Conservation (phyloP, 2,888 invertebrate species). For the Caenorhabditis zanzibari region DNA sequence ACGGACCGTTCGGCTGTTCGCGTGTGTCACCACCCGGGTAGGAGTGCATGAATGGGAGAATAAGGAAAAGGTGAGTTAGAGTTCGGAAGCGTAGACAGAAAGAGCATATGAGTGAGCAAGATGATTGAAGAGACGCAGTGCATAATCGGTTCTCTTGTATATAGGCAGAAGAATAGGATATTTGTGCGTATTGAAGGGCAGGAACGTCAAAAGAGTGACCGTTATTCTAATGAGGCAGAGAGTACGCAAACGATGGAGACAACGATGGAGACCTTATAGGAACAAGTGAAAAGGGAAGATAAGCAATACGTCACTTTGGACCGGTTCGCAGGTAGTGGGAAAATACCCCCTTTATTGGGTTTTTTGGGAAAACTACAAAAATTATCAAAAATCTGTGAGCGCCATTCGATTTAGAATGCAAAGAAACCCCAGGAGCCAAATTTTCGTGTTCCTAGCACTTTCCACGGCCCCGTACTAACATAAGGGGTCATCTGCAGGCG, state of each 20-base stretch:
- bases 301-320: no score
- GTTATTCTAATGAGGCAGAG: slow-evolving; percentile 51
- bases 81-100: slow-evolving; percentile 37
- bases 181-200: slow-evolving; percentile 24
- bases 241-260: slow-evolving; percentile 1
- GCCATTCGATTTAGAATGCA: no score
- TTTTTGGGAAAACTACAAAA: no score
- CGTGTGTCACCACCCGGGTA: slow-evolving; percentile 32
- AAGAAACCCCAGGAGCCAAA: no score
- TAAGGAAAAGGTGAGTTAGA: slow-evolving; percentile 46
- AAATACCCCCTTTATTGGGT: no score
- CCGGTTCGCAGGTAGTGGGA: slow-evolving; percentile 37
- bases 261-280: no score
- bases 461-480: no score
- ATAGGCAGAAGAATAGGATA: slow-evolving; percentile 50
- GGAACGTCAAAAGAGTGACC: slow-evolving; percentile 51
- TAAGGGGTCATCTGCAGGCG: no score
- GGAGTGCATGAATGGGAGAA: slow-evolving; percentile 46
- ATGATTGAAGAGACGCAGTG: slow-evolving; percentile 46
- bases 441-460: no score
- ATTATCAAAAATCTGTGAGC: no score
- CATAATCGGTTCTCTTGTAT: slow-evolving; percentile 56
- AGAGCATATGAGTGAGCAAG: slow-evolving; percentile 30
- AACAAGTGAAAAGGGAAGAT: slow-evolving; percentile 17
- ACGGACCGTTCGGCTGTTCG: slow-evolving; percentile 41